phyloP scores from a whole-genome alignment of 2,113 vertebrate genomes.

The Smithornis capensis region DNA sequence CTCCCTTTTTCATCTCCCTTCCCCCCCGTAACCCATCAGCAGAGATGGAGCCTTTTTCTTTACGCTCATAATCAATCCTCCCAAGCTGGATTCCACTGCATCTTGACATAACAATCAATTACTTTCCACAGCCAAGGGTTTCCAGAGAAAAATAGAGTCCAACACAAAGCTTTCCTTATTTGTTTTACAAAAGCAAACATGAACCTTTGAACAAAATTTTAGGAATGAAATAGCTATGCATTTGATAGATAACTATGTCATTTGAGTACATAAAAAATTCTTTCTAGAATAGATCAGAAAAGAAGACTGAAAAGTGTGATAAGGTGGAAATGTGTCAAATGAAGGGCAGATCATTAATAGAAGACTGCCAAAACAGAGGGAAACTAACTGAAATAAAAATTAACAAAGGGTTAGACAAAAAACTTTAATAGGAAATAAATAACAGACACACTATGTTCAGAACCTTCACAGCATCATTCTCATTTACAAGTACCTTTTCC shows the following conservation, averaged over 20 bases:
- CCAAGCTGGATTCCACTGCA: constrained; percentile 34
- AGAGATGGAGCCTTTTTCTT: constrained; percentile 40
- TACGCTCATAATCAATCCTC: constrained; percentile 57
- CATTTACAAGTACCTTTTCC: background rate
- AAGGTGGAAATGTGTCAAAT: background rate
- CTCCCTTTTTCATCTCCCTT: constrained; percentile 16
- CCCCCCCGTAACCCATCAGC: background rate
- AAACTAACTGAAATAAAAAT: background rate
- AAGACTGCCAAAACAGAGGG: background rate
- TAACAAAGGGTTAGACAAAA: background rate
- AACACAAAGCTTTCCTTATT: constrained; percentile 21
- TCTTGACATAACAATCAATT: constrained; percentile 65
- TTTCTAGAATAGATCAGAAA: constrained; percentile 17
- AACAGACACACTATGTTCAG: background rate
- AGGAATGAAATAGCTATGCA: background rate
- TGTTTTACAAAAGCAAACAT: constrained; percentile 48
- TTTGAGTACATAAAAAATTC: background rate
- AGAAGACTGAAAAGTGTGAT: background rate
- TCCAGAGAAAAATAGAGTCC: constrained; percentile 1
- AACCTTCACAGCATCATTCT: background rate
- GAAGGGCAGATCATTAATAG: background rate
- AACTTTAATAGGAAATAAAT: background rate
- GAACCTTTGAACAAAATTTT: constrained; percentile 38
- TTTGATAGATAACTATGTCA: background rate
- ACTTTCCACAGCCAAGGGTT: constrained; percentile 17